A percentile compares a stretch with the other conserved stretches of the same genome.
Evolutionary conservation across 2,888 invertebrate species (phyloP).

Genomic region (Onthophagus sagittarius): DNA sequence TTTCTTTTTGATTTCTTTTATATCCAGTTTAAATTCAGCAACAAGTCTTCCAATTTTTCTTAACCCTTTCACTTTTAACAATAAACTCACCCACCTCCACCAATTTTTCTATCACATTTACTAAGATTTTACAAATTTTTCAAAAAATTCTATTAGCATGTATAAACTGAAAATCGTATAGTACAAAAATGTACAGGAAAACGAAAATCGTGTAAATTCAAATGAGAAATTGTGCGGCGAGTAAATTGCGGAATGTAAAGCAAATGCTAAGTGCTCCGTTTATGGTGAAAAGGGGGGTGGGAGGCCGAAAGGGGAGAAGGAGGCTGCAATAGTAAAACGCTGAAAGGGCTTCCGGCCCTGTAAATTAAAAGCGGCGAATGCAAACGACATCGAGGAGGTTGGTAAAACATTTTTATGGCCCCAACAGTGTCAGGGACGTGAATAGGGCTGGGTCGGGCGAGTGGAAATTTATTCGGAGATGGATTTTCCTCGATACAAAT

Average conservation of each 20-base stretch:
- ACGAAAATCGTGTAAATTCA: not conserved
- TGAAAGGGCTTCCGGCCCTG: not conserved
- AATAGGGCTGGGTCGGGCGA: not conserved
- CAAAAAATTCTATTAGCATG: not conserved
- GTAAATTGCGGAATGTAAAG: not conserved
- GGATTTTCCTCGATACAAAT: not conserved
- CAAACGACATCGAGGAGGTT: not conserved
- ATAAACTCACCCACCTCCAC: too few relatives aligned
- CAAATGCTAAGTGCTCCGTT: not conserved
- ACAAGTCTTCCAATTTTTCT: not conserved
- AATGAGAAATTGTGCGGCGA: not conserved
- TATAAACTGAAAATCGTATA: not conserved
- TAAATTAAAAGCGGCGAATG: slow-evolving; percentile 9
- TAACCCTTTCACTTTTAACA: too few relatives aligned
- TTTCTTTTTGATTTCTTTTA: not conserved
- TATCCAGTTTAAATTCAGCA: not conserved
- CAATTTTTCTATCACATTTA: too few relatives aligned
- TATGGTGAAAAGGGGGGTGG: not conserved
- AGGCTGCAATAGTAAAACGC: not conserved
- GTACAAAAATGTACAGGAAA: not conserved
- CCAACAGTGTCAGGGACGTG: not conserved
- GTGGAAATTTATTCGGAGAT: not conserved
- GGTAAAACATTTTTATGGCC: not conserved
- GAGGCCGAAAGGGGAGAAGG: not conserved
- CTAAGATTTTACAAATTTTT: too few relatives aligned